These are phyloP conservation scores for Channa maculata DNA, from an alignment of 2,113 vertebrate species.

Conservation along the genomic window DNA sequence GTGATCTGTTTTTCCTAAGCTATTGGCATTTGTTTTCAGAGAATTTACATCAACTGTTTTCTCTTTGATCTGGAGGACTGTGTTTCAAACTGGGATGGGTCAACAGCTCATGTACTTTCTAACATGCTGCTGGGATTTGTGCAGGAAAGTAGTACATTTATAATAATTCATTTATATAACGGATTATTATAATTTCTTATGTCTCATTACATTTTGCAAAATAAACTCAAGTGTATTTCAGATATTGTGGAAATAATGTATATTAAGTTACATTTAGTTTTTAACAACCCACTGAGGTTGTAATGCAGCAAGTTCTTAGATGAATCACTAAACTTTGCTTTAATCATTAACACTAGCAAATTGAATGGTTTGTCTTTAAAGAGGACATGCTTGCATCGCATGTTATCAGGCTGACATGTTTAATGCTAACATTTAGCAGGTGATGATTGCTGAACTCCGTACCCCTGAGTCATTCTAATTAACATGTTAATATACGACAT, in stretches of 20 bases:
- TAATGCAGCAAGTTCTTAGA: neutral
- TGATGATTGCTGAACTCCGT: no score
- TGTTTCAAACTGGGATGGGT: neutral
- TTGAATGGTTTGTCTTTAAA: no score
- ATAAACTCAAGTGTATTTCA: conserved; percentile 1
- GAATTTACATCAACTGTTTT: conserved; percentile 1
- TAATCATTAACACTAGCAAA: no score
- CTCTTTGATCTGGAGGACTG: neutral
- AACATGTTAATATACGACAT: no score
- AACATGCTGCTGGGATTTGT: neutral
- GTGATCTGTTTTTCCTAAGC: neutral
- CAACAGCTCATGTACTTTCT: neutral
- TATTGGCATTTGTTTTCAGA: neutral
- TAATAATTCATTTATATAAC: no score
- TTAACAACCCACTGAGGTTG: neutral
- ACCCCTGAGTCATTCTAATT: no score
- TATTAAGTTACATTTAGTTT: no score
- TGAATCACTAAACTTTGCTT: no score
- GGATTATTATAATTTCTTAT: no score
- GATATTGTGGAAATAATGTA: neutral
- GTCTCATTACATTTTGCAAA: conserved; percentile 21
- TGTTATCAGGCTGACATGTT: no score
- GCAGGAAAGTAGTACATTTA: neutral
- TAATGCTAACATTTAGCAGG: no score
- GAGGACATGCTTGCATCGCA: no score